A percentile compares a stretch with the other conserved stretches of the same genome.
phyloP scores from a whole-genome alignment of 1,140 invertebrate genomes.

The Drosophila mauritiana region DNA sequence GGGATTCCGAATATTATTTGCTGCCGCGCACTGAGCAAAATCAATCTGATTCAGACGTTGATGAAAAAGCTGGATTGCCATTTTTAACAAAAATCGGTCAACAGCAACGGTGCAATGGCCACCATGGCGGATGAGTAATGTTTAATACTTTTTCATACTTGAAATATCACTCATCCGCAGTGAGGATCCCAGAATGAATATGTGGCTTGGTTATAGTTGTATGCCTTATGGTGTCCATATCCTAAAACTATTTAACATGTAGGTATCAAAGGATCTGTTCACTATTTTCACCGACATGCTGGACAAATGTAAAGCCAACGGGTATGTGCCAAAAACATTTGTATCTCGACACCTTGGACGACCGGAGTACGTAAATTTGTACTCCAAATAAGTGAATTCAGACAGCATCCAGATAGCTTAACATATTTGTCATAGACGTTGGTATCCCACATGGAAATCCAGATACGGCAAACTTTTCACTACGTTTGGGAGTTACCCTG shows the following conservation, averaged over 20 bases:
- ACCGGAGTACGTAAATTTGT: conserved; percentile 27
- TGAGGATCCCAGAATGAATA: background rate
- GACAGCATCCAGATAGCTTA: conserved; percentile 48
- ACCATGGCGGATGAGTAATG: conserved; percentile 21
- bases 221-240: too few relatives aligned
- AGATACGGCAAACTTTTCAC: conserved; percentile 29
- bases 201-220: background rate
- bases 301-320: conserved; percentile 13
- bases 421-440: conserved; percentile 35
- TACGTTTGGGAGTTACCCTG: conserved; percentile 6
- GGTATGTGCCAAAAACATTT: conserved; percentile 9
- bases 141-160: conserved; percentile 3
- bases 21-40: conserved; percentile 11
- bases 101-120: conserved; percentile 1
- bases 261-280: background rate
- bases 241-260: background rate
- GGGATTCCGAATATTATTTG: conserved; percentile 13
- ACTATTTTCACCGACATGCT: background rate
- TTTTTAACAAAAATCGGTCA: background rate
- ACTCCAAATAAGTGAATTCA: conserved; percentile 41
- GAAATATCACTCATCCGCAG: conserved; percentile 27
- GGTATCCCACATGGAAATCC: conserved; percentile 31
- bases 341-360: conserved; percentile 25
- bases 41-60: background rate
- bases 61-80: background rate